Base-by-base conservation (phyloP, 2,888 invertebrate genomes). In the Yponomeuta evonymella region DNA sequence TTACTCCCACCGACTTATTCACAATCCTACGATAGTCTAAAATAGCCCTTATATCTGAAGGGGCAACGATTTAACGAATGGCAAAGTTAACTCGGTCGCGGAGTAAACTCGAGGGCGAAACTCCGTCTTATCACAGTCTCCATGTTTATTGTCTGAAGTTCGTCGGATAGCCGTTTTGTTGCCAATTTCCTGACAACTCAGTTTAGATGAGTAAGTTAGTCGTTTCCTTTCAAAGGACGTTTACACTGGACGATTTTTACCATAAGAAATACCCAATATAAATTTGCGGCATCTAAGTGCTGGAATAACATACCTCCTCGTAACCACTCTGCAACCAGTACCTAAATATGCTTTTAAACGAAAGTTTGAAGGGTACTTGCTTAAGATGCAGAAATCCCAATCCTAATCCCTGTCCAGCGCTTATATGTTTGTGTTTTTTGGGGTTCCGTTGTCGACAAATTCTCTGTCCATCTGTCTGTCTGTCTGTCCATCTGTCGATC, bases 131-230 rank as follows among this genome's bases (percentile, higher is more conserved):
- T 91, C 90, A 76, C 78, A 15, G 43, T 23, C 70, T 72, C 70
- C 64, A 65, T 86, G 88, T 89, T 88, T 89, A 91, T 91, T 90
- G 90, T 90, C 86, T 84, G 82, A 85, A 89, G 85, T 89, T 90
- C 76, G 83, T 81, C 83, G 80, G 82, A 82, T 85, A 79, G 85
- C 80, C 83, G 87, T 86, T 89, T 87, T 88, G 90, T 89, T 84
- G 79, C 86, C 81, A 83, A 85, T 86, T 85, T 81, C 80, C 83
- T 80, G 83, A 81, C 85, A 83, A 84, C 82, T 84, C 80, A 79
- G 80, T 83, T 85, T 83, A 84, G 86, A 87, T 86, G 89, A 87
- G 81, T 82, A 85, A 90, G 83, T 90, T 87, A 79, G 78, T 83
- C 80, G 81, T 76, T 81, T 81, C 81, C 81, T 81, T 75, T 73